Percentiles rank a stretch among this genome's conserved stretches.
Conservation (phyloP, 2,113 vertebrate species). For the Pitta sordida region DNA sequence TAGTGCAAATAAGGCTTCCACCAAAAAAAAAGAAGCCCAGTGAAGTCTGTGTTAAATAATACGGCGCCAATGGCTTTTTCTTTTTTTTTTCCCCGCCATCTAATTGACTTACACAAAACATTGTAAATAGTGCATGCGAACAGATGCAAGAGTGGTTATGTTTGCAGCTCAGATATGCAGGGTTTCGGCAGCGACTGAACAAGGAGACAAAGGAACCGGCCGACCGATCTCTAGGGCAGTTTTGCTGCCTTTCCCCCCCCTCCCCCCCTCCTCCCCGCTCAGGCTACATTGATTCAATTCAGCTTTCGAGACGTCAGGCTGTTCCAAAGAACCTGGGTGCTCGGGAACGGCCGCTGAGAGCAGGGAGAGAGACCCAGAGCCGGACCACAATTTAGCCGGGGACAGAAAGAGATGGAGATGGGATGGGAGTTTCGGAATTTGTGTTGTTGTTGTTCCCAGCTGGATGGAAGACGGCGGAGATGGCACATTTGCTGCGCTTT, state of each 20-base stretch:
- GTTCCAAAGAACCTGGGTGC: neutral
- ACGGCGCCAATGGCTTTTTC: constrained; percentile 62
- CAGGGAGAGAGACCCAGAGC: neutral
- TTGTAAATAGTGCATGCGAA: constrained; percentile 69
- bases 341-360: neutral
- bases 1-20: constrained; percentile 82
- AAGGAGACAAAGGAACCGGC: constrained; percentile 85
- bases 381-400: neutral
- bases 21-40: constrained; percentile 64
- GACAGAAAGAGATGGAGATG: neutral
- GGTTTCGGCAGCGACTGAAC: constrained; percentile 59
- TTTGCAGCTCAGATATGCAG: constrained; percentile 59
- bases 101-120: constrained; percentile 76
- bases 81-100: constrained; percentile 42
- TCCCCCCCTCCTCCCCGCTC: neutral
- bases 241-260: constrained; percentile 56
- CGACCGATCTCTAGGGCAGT: constrained; percentile 77
- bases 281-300: constrained; percentile 38
- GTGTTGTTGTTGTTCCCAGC: no score
- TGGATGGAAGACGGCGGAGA: neutral
- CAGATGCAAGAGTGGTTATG: constrained; percentile 80
- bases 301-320: constrained; percentile 31
- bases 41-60: constrained; percentile 77
- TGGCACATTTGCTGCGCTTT: neutral
- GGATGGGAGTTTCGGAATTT: neutral